phyloP scores from a whole-genome alignment of 2,797 vertebrate species.

The Rachycentron canadum region DNA sequence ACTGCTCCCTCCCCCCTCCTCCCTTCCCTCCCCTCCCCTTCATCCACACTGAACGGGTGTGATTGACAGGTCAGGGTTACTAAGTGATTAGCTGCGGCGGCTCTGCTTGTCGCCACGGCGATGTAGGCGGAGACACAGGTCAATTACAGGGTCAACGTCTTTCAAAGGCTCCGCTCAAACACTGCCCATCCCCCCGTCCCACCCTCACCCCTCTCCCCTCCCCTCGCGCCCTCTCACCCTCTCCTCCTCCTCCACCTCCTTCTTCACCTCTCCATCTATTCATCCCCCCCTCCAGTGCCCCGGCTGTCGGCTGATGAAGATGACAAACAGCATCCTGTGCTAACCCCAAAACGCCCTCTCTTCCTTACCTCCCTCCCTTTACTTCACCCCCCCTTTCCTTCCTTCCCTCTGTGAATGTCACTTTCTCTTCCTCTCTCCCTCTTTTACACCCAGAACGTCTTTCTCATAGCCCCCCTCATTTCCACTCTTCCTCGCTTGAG shows the following conservation, averaged over 20 bases:
- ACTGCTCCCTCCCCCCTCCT: not conserved
- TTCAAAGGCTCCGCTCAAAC: constrained; percentile 78
- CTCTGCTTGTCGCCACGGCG: constrained; percentile 81
- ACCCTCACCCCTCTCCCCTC: not conserved
- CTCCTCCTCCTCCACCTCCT: constrained; percentile 47
- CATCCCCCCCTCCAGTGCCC: constrained; percentile 17
- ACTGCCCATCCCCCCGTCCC: constrained; percentile 22
- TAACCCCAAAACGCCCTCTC: constrained; percentile 51
- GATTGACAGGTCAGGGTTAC: constrained; percentile 86
- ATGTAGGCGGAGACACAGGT: constrained; percentile 83
- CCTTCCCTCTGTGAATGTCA: constrained; percentile 38
- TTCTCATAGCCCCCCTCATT: constrained; percentile 54
- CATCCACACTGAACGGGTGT: constrained; percentile 51
- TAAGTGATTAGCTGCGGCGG: constrained; percentile 85
- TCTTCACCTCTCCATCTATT: constrained; percentile 58
- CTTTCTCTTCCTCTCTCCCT: constrained; percentile 46
- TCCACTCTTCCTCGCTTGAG: constrained; percentile 39
- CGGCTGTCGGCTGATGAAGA: constrained; percentile 75
- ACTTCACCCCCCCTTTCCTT: not conserved
- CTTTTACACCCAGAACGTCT: constrained; percentile 43
- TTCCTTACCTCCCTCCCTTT: not conserved
- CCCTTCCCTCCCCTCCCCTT: not conserved
- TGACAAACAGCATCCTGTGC: constrained; percentile 77
- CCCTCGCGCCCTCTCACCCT: constrained; percentile 27
- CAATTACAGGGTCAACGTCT: constrained; percentile 85